Percentiles rank a stretch among this genome's conserved stretches.
phyloP scores from a whole-genome alignment of 2,797 vertebrate genomes.

The Threskiornis aethiopicus region DNA sequence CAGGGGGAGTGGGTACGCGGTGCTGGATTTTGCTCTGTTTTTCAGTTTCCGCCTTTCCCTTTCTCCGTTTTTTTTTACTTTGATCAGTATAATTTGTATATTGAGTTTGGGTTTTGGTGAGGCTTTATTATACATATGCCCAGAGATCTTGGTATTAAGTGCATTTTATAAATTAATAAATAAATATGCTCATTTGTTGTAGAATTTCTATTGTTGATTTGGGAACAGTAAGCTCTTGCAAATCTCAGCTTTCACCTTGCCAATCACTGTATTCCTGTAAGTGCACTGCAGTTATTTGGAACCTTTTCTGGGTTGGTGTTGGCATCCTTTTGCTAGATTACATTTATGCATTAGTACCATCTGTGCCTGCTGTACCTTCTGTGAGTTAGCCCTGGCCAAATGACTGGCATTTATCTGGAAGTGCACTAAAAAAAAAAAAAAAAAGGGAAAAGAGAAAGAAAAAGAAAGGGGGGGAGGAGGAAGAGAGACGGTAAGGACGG shows the following conservation, averaged over 20 bases:
- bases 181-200: conserved; percentile 70
- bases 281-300: conserved; percentile 94
- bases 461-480: background rate
- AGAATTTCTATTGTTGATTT: conserved; percentile 71
- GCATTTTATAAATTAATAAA: conserved; percentile 64
- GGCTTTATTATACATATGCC: background rate
- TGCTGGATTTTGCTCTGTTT: background rate
- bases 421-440: conserved; percentile 31
- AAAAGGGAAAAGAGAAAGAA: background rate
- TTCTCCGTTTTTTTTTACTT: background rate
- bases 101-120: background rate
- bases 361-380: conserved; percentile 98
- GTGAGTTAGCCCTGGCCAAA: conserved; percentile 91
- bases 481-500: conserved; percentile 39
- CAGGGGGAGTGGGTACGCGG: fast-evolving
- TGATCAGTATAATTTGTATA: background rate
- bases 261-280: conserved; percentile 79
- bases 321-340: conserved; percentile 95
- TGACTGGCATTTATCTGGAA: conserved; percentile 96
- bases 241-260: conserved; percentile 83
- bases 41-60: background rate
- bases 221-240: conserved; percentile 73
- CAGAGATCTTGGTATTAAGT: conserved; percentile 23
- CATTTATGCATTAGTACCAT: conserved; percentile 99
- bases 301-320: conserved; percentile 85